Evolutionary conservation across 2,797 vertebrate species (phyloP).

Genomic region (Semotilus atromaculatus): DNA sequence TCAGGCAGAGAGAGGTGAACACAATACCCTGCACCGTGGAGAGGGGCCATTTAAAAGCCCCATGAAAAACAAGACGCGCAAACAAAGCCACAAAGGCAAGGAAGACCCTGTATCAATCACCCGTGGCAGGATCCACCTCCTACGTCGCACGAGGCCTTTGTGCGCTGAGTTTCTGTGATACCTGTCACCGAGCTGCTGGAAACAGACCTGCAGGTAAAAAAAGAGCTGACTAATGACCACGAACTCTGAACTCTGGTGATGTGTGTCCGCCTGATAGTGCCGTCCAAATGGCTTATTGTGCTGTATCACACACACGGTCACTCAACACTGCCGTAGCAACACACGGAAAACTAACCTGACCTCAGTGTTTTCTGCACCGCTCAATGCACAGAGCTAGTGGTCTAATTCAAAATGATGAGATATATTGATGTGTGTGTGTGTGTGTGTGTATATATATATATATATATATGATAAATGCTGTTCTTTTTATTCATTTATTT

Average conservation of each 20-base stretch:
- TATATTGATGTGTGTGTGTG: neutral
- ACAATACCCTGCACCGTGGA: constrained; percentile 52
- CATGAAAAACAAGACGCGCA: constrained; percentile 71
- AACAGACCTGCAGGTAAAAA: constrained; percentile 1
- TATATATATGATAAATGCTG: no score
- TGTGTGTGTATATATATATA: no score
- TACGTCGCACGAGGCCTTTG: constrained; percentile 53
- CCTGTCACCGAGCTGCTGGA: constrained; percentile 40
- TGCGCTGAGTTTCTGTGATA: constrained; percentile 67
- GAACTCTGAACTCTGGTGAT: constrained; percentile 34
- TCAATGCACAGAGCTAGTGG: neutral
- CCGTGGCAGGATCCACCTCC: constrained; percentile 47
- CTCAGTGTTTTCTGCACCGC: constrained; percentile 45
- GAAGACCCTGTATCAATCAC: constrained; percentile 69
- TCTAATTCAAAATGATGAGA: neutral
- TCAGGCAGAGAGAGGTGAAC: constrained; percentile 59
- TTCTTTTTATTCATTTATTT: no score
- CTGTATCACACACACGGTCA: constrained; percentile 27
- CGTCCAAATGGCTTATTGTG: constrained; percentile 21
- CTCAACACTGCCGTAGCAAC: constrained; percentile 38
- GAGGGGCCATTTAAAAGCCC: constrained; percentile 59
- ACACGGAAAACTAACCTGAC: constrained; percentile 43
- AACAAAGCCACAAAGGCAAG: constrained; percentile 66
- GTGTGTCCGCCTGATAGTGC: neutral
- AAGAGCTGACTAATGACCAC: constrained; percentile 24